phyloP scores from a whole-genome alignment of 2,797 vertebrate genomes.

The Gallirallus australis region DNA sequence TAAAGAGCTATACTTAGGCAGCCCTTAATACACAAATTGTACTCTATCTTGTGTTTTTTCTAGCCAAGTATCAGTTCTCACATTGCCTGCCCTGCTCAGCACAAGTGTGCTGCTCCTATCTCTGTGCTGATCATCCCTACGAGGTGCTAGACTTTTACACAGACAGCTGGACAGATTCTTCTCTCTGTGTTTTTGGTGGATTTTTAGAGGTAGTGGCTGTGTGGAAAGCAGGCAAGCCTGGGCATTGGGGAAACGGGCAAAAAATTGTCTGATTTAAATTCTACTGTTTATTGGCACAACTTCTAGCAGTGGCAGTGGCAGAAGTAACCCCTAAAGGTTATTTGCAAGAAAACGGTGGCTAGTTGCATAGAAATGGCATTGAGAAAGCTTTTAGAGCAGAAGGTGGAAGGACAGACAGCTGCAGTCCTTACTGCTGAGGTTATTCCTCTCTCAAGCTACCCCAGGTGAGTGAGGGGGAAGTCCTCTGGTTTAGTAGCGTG shows the following conservation, averaged over 20 bases:
- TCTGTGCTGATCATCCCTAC: not conserved
- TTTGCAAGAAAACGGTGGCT: not conserved
- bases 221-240: not conserved
- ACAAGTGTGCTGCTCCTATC: not conserved
- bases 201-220: not conserved
- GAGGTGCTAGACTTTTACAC: not conserved
- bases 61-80: not conserved
- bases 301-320: not conserved
- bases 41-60: not conserved
- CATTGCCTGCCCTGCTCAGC: not conserved
- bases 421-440: not conserved
- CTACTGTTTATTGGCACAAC: not conserved
- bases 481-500: no score
- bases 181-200: not conserved
- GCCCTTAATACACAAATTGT: not conserved
- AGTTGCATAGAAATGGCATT: not conserved
- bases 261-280: not conserved
- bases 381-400: not conserved
- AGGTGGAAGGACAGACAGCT: fast-evolving
- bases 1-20: not conserved
- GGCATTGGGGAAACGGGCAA: not conserved
- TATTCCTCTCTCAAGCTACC: no score
- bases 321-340: not conserved
- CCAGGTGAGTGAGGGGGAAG: no score
- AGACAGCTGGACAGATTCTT: not conserved